Evolutionary conservation across 2,113 vertebrate genomes (phyloP), one percentile per base, ranked within the genome.

Genomic region (Emberiza fucata): DNA sequence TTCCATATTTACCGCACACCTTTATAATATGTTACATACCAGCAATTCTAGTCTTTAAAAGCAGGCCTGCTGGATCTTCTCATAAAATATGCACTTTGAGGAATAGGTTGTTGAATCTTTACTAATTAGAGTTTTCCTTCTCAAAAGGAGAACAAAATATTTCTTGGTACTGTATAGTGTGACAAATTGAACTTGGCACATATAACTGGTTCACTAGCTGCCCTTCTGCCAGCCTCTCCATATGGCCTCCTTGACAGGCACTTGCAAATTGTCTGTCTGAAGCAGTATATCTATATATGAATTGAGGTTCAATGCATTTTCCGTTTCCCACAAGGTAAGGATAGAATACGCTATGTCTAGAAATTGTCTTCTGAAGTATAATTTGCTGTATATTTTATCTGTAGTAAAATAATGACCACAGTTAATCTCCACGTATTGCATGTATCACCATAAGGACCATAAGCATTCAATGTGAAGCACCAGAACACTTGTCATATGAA

Each of bases 151-250:
- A 81, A 66, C n/a, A 89, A 90, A 96, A 28, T 76, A 93, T 73
- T 92, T 93, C 57, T 91, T 14, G 8, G 63, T 79, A 78, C 68
- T 45, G n/a, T 57, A 72, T 87, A 86, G 44, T 90, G 76, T 96
- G 95, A 97, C 84, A 92, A 95, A 97, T 96, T 53, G 85, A 91
- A 91, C 72, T 50, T 95, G 97, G 94, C 97, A 96, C 54, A 11
- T 66, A 54, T 88, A 96, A 79, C 93, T 95, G 95, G 94, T 97
- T 97, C 95, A 96, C 95, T 96, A 95, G 96, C 96, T 95, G 95
- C 94, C 96, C 93, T 95, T 96, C 96, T 97, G 95, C 92, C 76
- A 93, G 92, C 72, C 81, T 77, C 64, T 87, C 97, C 95, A 96
- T 95, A 96, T 97, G 96, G 95, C 70, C 57, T 60, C 54, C 53